Percentiles rank a stretch among this genome's conserved stretches.
Evolutionary conservation across 2,888 invertebrate genomes (phyloP).

Genomic region (Drosophila borealis): DNA sequence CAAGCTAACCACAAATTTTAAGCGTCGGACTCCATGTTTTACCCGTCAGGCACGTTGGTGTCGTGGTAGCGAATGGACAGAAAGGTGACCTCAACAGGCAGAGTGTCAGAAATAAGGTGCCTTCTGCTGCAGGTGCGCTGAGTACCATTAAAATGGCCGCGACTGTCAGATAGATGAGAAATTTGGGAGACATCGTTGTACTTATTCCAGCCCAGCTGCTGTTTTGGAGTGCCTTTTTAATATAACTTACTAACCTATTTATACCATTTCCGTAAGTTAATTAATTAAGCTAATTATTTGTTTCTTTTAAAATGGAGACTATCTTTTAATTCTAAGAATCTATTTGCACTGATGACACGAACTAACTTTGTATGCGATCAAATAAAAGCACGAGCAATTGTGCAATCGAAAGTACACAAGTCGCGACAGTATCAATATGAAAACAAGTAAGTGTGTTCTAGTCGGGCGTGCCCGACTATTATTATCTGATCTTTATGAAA

Average conservation of each 20-base stretch:
- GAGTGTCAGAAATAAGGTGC: background rate
- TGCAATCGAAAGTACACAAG: conserved; percentile 10
- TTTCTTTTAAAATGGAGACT: background rate
- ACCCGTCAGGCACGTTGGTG: conserved; percentile 1
- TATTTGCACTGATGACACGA: conserved; percentile 26
- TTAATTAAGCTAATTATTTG: background rate
- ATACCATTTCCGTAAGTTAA: conserved; percentile 5
- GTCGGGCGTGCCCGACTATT: no score
- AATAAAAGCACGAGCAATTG: conserved; percentile 7
- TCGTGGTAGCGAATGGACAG: conserved; percentile 21
- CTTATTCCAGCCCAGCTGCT: background rate
- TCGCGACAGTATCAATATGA: conserved; percentile 22
- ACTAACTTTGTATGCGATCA: background rate
- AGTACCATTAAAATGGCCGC: conserved; percentile 20
- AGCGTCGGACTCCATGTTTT: background rate
- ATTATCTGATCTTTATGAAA: no score
- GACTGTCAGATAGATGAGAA: conserved; percentile 26
- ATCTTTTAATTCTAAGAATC: background rate
- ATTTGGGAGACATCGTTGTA: conserved; percentile 40
- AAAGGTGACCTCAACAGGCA: conserved; percentile 27
- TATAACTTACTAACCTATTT: conserved; percentile 5
- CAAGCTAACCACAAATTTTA: background rate
- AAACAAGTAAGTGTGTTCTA: no score
- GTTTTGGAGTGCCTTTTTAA: conserved; percentile 2
- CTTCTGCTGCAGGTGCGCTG: conserved; percentile 26